Conservation (phyloP, 2,113 vertebrate genomes). For the Daphoenositta chrysoptera region DNA sequence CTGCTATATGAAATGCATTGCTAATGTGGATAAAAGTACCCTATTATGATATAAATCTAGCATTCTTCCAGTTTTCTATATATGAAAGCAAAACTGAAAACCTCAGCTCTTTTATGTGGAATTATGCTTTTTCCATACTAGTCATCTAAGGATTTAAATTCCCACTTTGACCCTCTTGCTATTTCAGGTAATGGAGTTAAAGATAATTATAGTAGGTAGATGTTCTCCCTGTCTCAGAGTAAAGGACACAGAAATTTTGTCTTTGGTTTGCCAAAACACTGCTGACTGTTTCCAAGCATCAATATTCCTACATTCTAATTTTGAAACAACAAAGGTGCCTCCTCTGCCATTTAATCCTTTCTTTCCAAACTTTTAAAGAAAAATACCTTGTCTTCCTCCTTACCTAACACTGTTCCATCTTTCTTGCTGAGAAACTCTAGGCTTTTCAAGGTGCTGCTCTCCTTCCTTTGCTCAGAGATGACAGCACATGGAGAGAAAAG, state of each 20-base stretch:
- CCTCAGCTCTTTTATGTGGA: not conserved
- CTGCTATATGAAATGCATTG: not conserved
- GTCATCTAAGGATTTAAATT: not conserved
- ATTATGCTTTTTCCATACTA: not conserved
- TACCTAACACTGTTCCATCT: not conserved
- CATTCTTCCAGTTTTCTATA: not conserved
- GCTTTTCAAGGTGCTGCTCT: not conserved
- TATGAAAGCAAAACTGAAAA: not conserved
- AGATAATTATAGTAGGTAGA: not conserved
- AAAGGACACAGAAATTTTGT: not conserved
- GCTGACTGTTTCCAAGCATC: not conserved
- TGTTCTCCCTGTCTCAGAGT: not conserved
- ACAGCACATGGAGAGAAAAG: not conserved
- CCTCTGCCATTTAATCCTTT: not conserved
- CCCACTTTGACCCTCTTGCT: not conserved
- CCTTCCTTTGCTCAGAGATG: not conserved
- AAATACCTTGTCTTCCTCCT: not conserved
- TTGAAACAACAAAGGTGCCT: not conserved
- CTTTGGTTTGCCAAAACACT: not conserved
- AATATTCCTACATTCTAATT: fast-evolving
- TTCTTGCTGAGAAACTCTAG: not conserved
- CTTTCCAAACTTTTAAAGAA: not conserved
- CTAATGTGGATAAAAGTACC: not conserved
- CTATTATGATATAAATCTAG: not conserved
- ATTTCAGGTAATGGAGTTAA: not conserved